Evolutionary conservation across 2,888 invertebrate genomes (phyloP), one percentile per base, ranked within the genome.

Genomic region (Rosalia funebris): DNA sequence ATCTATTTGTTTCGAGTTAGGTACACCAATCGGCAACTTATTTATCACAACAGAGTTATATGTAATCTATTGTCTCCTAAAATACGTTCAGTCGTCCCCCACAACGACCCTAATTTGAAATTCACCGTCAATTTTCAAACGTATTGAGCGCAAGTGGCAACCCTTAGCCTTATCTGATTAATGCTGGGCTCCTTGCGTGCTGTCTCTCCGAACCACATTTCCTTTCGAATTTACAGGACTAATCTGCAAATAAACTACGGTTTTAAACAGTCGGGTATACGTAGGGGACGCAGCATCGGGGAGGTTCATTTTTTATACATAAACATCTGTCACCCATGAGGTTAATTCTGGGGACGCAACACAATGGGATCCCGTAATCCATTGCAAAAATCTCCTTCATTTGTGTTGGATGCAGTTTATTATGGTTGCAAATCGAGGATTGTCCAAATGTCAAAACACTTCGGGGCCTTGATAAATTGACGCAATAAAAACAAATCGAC

Each of bases 301-400:
- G 60, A 52, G 65, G 66, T 70, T 75, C 71, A 72, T 77, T 77
- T 78, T 77, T 77, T 76, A 75, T 66, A 69, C 71, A 70, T 70
- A 69, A 76, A 77, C 78, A 78, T 77, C 77, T 78, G 77, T 76
- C 75, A 71, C 75, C 67, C 69, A 65, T 62, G 62, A 65, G 62
- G 60, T 68, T 67, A 67, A 66, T 66, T 65, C 62, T 56, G 44
- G 55, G 62, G 59, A 65, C 60, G 55, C 60, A 55, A 48, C 45
- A 48, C 46, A 60, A 48, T 42, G 39, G 15, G 25, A 19, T 37
- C 44, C 41, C 16, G 44, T 62, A 66, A 66, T 63, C 61, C 63
- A 44, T 57, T 60, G 63, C 62, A 67, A 53, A 61, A 59, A 65
- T 62, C 62, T 63, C 62, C 64, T 65, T 68, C 62, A 65, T 70